A percentile compares a stretch with the other conserved stretches of the same genome.
Conservation (phyloP, 2,113 vertebrate genomes). For the Hippolais icterina region DNA sequence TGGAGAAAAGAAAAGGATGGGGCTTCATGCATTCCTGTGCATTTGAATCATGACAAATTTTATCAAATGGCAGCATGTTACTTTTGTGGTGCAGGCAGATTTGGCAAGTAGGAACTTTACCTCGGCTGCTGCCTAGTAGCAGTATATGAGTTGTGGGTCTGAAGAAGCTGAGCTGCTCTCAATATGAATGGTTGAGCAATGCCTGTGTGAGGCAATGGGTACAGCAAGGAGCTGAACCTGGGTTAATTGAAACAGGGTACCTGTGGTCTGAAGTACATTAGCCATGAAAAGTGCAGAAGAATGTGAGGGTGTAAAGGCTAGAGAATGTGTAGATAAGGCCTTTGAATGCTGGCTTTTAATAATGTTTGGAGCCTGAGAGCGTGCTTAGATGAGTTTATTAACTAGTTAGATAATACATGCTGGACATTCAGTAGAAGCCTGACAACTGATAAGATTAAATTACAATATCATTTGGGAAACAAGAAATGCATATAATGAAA, state of each 20-base stretch:
- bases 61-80: not conserved
- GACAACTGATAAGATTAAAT: not conserved
- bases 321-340: not conserved
- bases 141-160: accelerated
- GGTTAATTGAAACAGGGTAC: not conserved
- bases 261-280: not conserved
- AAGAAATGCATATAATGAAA: not conserved
- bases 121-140: not conserved
- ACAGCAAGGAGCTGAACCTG: not conserved
- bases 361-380: not conserved
- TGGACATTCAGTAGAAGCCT: not conserved
- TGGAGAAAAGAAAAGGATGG: not conserved
- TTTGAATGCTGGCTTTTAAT: not conserved
- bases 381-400: not conserved
- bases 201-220: not conserved
- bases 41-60: not conserved
- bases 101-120: not conserved
- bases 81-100: not conserved
- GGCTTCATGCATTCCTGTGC: not conserved
- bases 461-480: not conserved
- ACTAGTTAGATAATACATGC: not conserved
- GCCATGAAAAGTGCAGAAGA: not conserved
- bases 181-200: not conserved
- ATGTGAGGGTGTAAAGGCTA: not conserved
- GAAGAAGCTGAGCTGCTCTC: not conserved